Conservation (phyloP, 2,797 vertebrate genomes). For the Micrastur ruficollis region DNA sequence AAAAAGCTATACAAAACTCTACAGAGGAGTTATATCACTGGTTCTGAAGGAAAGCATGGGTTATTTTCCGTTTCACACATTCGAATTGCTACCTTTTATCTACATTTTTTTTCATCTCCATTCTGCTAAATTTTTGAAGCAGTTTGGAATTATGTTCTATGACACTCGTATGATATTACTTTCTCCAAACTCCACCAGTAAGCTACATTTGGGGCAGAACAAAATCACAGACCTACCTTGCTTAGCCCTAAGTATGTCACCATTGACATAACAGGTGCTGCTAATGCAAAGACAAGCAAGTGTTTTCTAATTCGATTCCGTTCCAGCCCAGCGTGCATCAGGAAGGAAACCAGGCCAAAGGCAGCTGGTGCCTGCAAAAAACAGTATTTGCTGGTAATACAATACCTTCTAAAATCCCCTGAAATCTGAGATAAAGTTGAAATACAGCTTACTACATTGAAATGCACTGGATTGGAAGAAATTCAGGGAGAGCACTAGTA, state of each 20-base stretch:
- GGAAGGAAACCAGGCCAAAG: conserved; percentile 95
- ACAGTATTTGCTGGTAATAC: not conserved
- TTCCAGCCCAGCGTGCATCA: conserved; percentile 97
- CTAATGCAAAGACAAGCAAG: conserved; percentile 93
- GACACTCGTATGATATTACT: not conserved
- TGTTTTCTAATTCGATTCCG: conserved; percentile 97
- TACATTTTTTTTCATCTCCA: not conserved
- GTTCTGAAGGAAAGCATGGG: not conserved
- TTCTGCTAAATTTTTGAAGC: not conserved
- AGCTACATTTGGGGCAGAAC: not conserved
- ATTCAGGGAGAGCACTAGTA: not conserved
- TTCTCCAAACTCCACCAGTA: not conserved
- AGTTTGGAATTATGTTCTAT: not conserved
- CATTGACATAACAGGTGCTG: conserved; percentile 93
- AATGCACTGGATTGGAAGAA: not conserved
- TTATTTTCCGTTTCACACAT: not conserved
- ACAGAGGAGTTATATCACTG: not conserved
- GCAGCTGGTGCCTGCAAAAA: conserved; percentile 90
- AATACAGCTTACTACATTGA: accelerated
- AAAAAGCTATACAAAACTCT: not conserved
- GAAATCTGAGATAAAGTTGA: not conserved
- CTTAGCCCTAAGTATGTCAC: conserved; percentile 94
- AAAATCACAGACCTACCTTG: conserved; percentile 80
- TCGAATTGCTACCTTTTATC: not conserved
- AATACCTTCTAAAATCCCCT: not conserved